A percentile compares a stretch with the other conserved stretches of the same genome.
Evolutionary conservation across 2,113 vertebrate species (phyloP).

Genomic region (Callithrix jacchus): DNA sequence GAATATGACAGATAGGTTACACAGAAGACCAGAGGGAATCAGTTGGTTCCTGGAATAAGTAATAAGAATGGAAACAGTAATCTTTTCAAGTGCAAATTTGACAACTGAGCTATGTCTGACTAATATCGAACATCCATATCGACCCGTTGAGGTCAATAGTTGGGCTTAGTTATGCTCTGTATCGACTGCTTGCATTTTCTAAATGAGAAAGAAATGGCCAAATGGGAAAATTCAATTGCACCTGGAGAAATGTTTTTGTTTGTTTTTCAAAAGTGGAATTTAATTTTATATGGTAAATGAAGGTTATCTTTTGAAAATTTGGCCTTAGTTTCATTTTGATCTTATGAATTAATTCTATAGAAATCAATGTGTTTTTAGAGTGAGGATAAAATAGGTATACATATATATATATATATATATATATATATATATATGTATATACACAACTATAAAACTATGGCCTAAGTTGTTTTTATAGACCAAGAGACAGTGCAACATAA

Average conservation of each 20-base stretch:
- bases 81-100: constrained; percentile 68
- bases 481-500: not conserved
- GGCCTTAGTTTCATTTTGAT: constrained; percentile 38
- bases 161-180: constrained; percentile 56
- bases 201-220: constrained; percentile 65
- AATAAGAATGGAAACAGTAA: constrained; percentile 58
- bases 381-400: not conserved
- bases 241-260: not conserved
- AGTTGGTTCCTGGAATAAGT: constrained; percentile 51
- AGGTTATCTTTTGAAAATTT: constrained; percentile 31
- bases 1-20: constrained; percentile 63
- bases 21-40: constrained; percentile 50
- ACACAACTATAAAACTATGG: not conserved
- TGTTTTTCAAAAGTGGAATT: not conserved
- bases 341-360: not conserved
- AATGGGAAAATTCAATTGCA: constrained; percentile 58
- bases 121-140: constrained; percentile 63
- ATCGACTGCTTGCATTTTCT: constrained; percentile 63
- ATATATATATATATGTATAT: not conserved
- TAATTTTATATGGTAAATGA: constrained; percentile 25
- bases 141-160: constrained; percentile 67
- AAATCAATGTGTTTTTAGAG: not conserved
- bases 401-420: not conserved
- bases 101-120: constrained; percentile 71
- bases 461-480: not conserved